Base-by-base conservation (phyloP, 2,888 invertebrate genomes). In the Didymodactylos carnosus region DNA sequence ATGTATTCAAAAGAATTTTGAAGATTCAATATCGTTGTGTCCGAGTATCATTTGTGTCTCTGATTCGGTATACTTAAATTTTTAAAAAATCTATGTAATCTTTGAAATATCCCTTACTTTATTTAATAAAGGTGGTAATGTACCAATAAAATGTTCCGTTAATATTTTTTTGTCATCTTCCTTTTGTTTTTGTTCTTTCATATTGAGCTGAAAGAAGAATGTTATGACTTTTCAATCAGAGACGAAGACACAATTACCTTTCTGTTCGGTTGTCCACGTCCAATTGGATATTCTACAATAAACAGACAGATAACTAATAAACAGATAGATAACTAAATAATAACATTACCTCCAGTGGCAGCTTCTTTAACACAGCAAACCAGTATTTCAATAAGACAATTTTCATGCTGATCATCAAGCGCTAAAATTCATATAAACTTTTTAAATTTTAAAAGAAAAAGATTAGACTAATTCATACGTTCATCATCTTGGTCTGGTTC, bases 241-340 rank as follows among this genome's bases (percentile, higher is more conserved):
- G n/a, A n/a, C n/a, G n/a, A n/a, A n/a, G n/a, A n/a, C n/a, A n/a
- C n/a, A 29, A 10, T 25, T 35, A 62, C 62, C 35, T 92, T 92
- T 77, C 92, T 86, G 77, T 89, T 90, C 72, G 91, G 89, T 3
- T 71, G 71, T 39, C 91, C 92, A 78, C 98, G 87, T 11, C 97
- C 97, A 25, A 95, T 94, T 0, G 98, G 98, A 71, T 93, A 92
- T 84, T 98, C 97, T n/a, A n/a, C n/a, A n/a, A n/a, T n/a, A n/a
- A n/a, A n/a, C n/a, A n/a, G n/a, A n/a, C n/a, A n/a, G n/a, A n/a
- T n/a, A n/a, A n/a, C n/a, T n/a, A n/a, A n/a, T n/a, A n/a, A n/a
- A n/a, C n/a, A n/a, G n/a, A n/a, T n/a, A n/a, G n/a, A n/a, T n/a
- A n/a, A n/a, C n/a, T n/a, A n/a, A n/a, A n/a, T n/a, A n/a, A n/a